These are phyloP conservation scores for Anguilla pacifica DNA, from an alignment of 2,797 vertebrate species.

Conservation along the genomic window DNA sequence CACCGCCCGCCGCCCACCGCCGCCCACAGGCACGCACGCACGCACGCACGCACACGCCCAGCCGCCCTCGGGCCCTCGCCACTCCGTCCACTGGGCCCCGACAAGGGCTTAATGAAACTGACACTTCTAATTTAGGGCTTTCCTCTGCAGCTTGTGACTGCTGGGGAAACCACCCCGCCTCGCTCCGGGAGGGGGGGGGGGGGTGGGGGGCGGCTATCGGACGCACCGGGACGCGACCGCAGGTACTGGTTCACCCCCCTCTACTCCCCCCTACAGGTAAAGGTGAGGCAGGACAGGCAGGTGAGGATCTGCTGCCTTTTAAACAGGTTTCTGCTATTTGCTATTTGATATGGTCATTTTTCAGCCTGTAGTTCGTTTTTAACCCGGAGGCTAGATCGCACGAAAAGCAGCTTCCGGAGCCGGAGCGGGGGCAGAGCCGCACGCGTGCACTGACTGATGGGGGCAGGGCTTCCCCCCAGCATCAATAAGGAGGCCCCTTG, in stretches of 20 bases:
- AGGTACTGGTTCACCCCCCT: not conserved
- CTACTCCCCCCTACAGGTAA: not conserved
- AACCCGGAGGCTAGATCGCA: not conserved
- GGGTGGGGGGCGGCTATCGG: not conserved
- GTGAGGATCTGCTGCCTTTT: not conserved
- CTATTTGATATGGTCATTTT: not conserved
- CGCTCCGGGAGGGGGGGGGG: not conserved
- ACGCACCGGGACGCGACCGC: not conserved
- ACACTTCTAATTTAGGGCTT: not conserved
- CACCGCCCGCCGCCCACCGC: not conserved
- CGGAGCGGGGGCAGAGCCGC: not conserved
- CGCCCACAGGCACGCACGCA: not conserved
- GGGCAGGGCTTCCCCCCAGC: not conserved
- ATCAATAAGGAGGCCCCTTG: not conserved
- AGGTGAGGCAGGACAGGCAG: not conserved
- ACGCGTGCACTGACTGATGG: not conserved
- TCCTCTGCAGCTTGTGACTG: not conserved
- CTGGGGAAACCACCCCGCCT: not conserved
- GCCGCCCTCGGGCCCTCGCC: not conserved
- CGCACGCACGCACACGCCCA: not conserved
- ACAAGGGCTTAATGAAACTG: not conserved
- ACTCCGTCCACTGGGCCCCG: no score
- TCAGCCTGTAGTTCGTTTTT: not conserved
- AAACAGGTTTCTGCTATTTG: not conserved
- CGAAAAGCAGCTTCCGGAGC: not conserved